Percentiles rank a stretch among this genome's conserved stretches.
Conservation (phyloP, 2,797 vertebrate genomes). For the Crocodylus rhombifer region DNA sequence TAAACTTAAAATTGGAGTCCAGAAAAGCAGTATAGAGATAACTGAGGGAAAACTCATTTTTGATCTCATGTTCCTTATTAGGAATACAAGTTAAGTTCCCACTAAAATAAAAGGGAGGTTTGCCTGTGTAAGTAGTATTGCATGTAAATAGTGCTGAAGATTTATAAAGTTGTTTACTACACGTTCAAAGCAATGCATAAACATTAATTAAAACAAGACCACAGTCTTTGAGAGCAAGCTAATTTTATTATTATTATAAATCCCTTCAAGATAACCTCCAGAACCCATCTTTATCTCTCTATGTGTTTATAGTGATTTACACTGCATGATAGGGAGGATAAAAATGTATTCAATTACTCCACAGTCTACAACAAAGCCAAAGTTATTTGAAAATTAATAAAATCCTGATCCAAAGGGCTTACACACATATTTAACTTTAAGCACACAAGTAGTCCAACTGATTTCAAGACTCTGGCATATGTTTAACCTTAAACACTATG, state of each 20-base stretch:
- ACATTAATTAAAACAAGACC: background rate
- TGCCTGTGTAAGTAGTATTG: background rate
- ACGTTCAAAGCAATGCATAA: constrained; percentile 9
- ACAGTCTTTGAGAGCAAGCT: background rate
- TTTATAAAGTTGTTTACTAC: background rate
- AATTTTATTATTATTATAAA: background rate
- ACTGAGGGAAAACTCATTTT: background rate
- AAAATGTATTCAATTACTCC: background rate
- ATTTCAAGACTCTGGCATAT: background rate
- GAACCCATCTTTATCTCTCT: background rate
- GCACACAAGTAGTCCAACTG: background rate
- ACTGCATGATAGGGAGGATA: background rate
- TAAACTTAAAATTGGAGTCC: background rate
- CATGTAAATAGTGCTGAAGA: background rate
- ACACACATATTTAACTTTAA: background rate
- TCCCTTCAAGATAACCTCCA: background rate
- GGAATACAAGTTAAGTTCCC: background rate
- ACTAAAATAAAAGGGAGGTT: background rate
- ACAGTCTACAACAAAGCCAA: background rate
- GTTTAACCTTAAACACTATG: background rate
- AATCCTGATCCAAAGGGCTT: background rate
- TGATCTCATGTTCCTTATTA: background rate
- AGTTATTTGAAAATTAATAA: background rate
- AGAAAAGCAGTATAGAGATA: background rate
- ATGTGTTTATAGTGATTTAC: background rate